Conservation (phyloP, 2,797 vertebrate species). For the Enteromius thamalakanensis region DNA sequence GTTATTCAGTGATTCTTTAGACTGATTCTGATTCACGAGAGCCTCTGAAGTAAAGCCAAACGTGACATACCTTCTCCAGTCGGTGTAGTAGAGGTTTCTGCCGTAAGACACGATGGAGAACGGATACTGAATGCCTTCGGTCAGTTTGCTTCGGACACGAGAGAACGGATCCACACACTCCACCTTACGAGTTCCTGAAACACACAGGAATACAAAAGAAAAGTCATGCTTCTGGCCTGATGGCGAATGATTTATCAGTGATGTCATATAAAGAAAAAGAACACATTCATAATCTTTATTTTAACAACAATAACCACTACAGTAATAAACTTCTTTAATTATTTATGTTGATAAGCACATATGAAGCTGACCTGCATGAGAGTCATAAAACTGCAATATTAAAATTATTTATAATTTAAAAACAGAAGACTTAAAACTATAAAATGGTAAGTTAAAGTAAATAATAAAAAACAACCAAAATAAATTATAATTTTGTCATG, state of each 20-base stretch:
- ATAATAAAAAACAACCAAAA: too few relatives aligned
- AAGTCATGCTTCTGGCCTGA: too few relatives aligned
- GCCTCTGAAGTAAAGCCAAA: neutral
- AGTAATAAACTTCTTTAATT: neutral
- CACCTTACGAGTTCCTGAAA: conserved; percentile 82
- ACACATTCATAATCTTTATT: neutral
- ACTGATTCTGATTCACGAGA: neutral
- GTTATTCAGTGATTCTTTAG: neutral
- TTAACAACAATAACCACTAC: neutral
- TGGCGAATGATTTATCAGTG: neutral
- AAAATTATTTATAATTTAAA: neutral
- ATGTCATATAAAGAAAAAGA: neutral
- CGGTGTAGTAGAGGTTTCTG: conserved; percentile 89
- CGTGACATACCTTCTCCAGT: conserved; percentile 87
- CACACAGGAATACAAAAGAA: too few relatives aligned
- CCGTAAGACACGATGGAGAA: conserved; percentile 85
- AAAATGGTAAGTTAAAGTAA: too few relatives aligned
- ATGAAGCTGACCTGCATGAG: neutral
- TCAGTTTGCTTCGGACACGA: conserved; percentile 72
- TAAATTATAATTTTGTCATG: neutral
- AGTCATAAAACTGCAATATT: neutral
- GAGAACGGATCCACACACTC: conserved; percentile 87
- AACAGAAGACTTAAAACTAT: neutral
- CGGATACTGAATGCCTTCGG: conserved; percentile 88
- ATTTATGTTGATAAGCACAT: neutral